Percentiles rank a stretch among this genome's conserved stretches.
Conservation (phyloP, 2,113 vertebrate genomes). For the Brachyhypopomus occidentalis region DNA sequence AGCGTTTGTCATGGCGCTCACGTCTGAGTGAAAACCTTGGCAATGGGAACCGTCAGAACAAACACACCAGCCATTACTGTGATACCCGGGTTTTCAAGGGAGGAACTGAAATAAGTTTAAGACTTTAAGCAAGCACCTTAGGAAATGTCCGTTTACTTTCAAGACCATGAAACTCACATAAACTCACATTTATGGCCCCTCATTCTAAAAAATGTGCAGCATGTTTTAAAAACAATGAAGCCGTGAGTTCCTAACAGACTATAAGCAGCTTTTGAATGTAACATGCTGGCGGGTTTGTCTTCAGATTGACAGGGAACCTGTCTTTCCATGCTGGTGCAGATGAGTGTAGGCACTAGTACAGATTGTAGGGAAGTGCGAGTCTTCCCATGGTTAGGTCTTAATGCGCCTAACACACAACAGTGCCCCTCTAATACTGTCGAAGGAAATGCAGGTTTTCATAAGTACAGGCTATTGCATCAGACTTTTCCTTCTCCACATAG, state of each 20-base stretch:
- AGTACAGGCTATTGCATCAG: slow-evolving; percentile 16
- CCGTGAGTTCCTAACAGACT: neutral
- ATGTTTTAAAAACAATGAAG: neutral
- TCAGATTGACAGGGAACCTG: too few species aligned
- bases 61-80: slow-evolving; percentile 49
- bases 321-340: neutral
- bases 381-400: neutral
- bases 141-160: neutral
- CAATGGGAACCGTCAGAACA: slow-evolving; percentile 64
- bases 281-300: neutral
- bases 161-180: neutral
- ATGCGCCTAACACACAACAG: neutral
- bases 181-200: neutral
- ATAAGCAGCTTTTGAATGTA: neutral
- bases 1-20: slow-evolving; percentile 59
- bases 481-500: slow-evolving; percentile 22
- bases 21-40: slow-evolving; percentile 64
- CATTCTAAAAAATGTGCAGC: neutral
- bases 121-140: neutral
- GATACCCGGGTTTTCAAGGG: neutral
- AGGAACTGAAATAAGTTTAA: neutral
- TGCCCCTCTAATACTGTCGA: neutral
- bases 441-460: neutral
- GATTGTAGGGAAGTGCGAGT: neutral
- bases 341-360: neutral